A percentile compares a stretch with the other conserved stretches of the same genome.
phyloP scores from a whole-genome alignment of 23 tunicate species.

The Halocynthia roretzi region DNA sequence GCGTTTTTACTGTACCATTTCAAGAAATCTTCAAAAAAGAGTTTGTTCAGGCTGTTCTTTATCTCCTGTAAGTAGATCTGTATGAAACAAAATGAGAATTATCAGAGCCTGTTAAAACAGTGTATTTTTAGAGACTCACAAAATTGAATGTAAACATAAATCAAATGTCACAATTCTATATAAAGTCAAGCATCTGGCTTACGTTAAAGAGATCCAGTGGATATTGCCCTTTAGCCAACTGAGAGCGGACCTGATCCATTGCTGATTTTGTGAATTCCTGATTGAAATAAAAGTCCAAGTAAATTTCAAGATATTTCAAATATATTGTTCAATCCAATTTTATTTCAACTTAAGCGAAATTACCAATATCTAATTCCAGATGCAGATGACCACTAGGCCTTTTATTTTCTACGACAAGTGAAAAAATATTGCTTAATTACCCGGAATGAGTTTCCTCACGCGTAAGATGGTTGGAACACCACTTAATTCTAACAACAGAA shows the following conservation, averaged over 20 bases:
- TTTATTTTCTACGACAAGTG: no score
- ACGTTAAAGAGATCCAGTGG: constrained; percentile 83
- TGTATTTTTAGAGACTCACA: neutral
- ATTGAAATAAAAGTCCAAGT: no score
- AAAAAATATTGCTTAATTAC: no score
- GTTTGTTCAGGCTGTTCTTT: constrained; percentile 36
- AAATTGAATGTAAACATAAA: neutral
- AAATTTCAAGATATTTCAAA: no score
- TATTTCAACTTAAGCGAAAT: no score
- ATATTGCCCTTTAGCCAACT: constrained; percentile 32
- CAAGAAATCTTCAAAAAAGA: constrained; percentile 46
- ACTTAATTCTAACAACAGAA: no score
- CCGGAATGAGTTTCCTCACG: no score
- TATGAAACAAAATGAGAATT: constrained; percentile 17
- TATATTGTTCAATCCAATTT: no score
- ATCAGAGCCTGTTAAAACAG: neutral
- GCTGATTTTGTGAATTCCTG: constrained; percentile 74
- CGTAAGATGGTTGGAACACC: no score
- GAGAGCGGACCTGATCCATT: constrained; percentile 40
- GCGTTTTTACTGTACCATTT: constrained; percentile 27
- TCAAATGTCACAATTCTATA: neutral
- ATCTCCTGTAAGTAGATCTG: constrained; percentile 62
- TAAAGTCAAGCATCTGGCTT: constrained; percentile 3
- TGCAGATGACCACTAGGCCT: no score
- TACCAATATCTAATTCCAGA: no score